Evolutionary conservation across 2,113 vertebrate genomes (phyloP).

Genomic region (Cyanoderma ruficeps): DNA sequence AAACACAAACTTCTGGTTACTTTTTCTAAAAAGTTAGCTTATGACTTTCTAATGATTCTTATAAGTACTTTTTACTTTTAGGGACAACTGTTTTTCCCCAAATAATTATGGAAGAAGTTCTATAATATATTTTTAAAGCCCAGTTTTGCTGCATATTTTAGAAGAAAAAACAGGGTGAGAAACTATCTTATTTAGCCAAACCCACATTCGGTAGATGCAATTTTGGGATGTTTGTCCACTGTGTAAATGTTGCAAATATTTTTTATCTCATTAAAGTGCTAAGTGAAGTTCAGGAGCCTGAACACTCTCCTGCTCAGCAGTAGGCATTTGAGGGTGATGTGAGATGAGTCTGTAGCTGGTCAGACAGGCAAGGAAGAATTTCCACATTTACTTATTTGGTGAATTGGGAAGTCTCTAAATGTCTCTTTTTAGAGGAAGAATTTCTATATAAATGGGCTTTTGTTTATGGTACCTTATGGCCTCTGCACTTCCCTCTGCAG

Average conservation of each 20-base stretch:
- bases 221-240: neutral
- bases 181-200: neutral
- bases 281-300: neutral
- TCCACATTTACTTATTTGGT: slow-evolving; percentile 29
- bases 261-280: neutral
- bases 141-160: neutral
- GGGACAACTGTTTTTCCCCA: neutral
- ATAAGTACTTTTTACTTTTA: neutral
- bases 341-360: neutral
- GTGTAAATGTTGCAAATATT: neutral
- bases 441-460: slow-evolving; percentile 54
- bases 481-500: neutral
- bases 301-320: neutral
- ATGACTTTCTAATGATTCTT: neutral
- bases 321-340: neutral
- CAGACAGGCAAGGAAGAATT: neutral
- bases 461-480: slow-evolving; percentile 17
- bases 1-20: neutral
- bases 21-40: neutral
- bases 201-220: neutral
- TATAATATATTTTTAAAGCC: neutral
- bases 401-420: neutral
- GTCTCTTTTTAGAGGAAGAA: neutral
- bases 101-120: neutral
- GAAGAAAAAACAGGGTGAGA: neutral